Conservation (phyloP, 64 coral and sea anemone genomes). For the Acropora tenuis region DNA sequence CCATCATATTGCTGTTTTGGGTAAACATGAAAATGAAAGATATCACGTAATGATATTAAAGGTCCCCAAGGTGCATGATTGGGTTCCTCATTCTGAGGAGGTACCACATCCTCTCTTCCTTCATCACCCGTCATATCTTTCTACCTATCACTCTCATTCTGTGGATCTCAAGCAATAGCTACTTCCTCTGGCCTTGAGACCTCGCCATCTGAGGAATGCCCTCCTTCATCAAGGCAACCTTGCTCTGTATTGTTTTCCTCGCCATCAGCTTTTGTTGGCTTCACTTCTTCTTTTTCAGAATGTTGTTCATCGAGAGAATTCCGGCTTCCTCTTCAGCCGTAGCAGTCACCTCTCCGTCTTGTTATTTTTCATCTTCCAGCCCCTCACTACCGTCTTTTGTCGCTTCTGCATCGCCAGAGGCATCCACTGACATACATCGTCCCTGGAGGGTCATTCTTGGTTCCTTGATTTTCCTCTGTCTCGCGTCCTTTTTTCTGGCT, state of each 20-base stretch:
- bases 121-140: background rate
- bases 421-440: background rate
- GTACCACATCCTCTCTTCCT: background rate
- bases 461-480: background rate
- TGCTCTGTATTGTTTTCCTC: background rate
- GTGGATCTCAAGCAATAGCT: background rate
- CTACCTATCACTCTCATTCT: background rate
- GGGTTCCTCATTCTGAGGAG: constrained; percentile 3
- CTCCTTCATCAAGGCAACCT: background rate
- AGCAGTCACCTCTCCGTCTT: background rate
- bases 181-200: background rate
- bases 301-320: background rate
- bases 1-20: too few relatives aligned
- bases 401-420: background rate
- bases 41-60: too few relatives aligned
- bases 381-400: background rate
- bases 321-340: background rate
- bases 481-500: background rate
- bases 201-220: background rate
- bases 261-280: background rate
- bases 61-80: too few relatives aligned
- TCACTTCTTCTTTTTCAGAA: background rate
- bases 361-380: background rate
- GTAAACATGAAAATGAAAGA: too few relatives aligned
- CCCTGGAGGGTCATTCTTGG: background rate